Evolutionary conservation across 1,140 invertebrate species (phyloP), one percentile per base, ranked within the genome.

Genomic region (Anadara kagoshimensis): DNA sequence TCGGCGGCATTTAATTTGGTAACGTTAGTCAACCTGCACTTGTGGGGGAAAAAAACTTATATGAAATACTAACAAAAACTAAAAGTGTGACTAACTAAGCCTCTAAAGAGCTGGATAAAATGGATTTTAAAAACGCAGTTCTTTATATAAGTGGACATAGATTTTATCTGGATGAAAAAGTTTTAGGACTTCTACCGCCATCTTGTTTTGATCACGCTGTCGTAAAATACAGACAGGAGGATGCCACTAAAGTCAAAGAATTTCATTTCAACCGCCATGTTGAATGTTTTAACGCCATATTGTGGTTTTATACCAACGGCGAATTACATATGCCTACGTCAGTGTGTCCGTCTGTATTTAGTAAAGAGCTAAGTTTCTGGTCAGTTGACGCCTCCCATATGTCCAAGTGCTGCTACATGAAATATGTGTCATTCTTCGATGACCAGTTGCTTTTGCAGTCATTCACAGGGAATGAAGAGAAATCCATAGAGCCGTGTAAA

Each of bases 311-410:
- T 53, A 76, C 75, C 20, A 78, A 73, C 51, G 79, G 77, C 14
- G 81, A 83, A 63, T 69, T 84, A 14, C 83, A 84, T 63, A 66
- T 80, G 58, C 83, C 83, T 5, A 18, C 58, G 8, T 49, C 70
- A 0, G 63, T 83, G 0, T 84, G 83, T 53, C 76, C 75, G 36
- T 69, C 79, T 3, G 56, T 80, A 0, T 77, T 83, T 43, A 69
- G 73, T 11, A 74, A 73, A 41, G 84, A 85, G 53, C 54, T 85
- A 16, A 54, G 68, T 8, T 85, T 77, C 54, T 85, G 83, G 83
- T 75, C 75, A 29, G 68, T 84, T 36, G 74, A 78, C 22, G 58
- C 77, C 18, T 61, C 49, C 12, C 43, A 67, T 54, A 70, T 85
- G 57, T 75, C 77, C 26, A 45, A 62, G 29, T 85, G 84, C 65